Evolutionary conservation across 2,797 vertebrate species (phyloP), one percentile per base, ranked within the genome.

Genomic region (Lacerta bilineata): DNA sequence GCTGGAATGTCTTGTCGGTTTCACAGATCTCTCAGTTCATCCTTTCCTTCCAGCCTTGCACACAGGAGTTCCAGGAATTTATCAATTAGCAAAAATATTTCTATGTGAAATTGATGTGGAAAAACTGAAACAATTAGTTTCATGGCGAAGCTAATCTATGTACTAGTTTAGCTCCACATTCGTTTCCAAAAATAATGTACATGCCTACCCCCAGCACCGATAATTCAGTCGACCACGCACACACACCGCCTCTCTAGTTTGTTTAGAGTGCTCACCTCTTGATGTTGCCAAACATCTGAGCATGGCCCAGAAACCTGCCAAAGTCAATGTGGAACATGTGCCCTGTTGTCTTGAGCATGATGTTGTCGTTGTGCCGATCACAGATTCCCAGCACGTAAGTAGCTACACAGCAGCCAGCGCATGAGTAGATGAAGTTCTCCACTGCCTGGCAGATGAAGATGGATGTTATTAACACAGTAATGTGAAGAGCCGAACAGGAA

Each of bases 301-400:
- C 98, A 0, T 99, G 99, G 86, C 99, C 99, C 94, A 99, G 97
- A 95, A 99, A 99, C 94, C 98, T 98, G 71, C 99, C 99, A 0
- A 99, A 99, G 96, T 99, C 99, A 8, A 99, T 99, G 96, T 99
- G 99, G 94, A 99, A 99, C 98, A 99, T 99, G 96, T 99, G 98
- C 4, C 99, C 99, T 0, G 98, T 99, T 90, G 98, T 98, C 96
- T 98, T 99, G 89, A 99, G 97, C 99, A 99, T 99, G 97, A 99
- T 99, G 96, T 99, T 99, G 97, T 99, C 99, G 0, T 99, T 99
- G 95, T 99, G 99, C 25, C 99, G 97, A 95, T 99, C 99, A 0
- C 99, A 99, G 96, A 99, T 99, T 69, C 99, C 99, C 95, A 99
- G 95, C 89, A 99, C 97, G 2, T 99, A 99, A 0, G 99, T 99